Evolutionary conservation across 2,113 vertebrate species (phyloP).

Genomic region (Rutilus rutilus): DNA sequence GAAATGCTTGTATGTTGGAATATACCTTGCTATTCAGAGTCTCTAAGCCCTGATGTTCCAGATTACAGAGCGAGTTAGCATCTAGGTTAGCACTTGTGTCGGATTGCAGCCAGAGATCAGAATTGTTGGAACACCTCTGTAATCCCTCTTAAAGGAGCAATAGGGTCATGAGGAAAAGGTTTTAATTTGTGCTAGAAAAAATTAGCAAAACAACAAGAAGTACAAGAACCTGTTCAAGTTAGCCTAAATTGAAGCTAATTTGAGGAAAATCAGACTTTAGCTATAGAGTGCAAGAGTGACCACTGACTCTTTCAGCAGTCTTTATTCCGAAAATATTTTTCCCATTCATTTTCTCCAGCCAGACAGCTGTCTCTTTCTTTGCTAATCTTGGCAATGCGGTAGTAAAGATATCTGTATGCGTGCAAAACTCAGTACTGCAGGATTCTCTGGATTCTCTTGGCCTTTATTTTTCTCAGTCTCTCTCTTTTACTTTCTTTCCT

Average conservation of each 20-base stretch:
- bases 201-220: background rate
- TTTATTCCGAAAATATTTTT: background rate
- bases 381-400: background rate
- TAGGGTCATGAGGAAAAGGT: constrained; percentile 50
- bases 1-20: background rate
- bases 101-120: background rate
- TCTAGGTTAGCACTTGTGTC: constrained; percentile 24
- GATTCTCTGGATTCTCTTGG: background rate
- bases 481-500: background rate
- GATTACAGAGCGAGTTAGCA: constrained; percentile 1
- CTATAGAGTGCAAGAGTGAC: background rate
- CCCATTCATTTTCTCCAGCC: background rate
- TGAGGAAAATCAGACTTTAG: background rate
- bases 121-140: constrained; percentile 25
- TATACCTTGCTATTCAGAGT: constrained; percentile 9
- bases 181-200: constrained; percentile 35
- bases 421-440: background rate
- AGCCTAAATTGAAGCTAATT: background rate
- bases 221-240: background rate
- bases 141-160: constrained; percentile 54
- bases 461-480: background rate
- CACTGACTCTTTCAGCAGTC: background rate
- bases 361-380: constrained; percentile 11
- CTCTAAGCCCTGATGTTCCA: constrained; percentile 16
- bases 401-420: background rate